Evolutionary conservation across 2,113 vertebrate genomes (phyloP), one percentile per base, ranked within the genome.

Genomic region (Aegithalos caudatus): DNA sequence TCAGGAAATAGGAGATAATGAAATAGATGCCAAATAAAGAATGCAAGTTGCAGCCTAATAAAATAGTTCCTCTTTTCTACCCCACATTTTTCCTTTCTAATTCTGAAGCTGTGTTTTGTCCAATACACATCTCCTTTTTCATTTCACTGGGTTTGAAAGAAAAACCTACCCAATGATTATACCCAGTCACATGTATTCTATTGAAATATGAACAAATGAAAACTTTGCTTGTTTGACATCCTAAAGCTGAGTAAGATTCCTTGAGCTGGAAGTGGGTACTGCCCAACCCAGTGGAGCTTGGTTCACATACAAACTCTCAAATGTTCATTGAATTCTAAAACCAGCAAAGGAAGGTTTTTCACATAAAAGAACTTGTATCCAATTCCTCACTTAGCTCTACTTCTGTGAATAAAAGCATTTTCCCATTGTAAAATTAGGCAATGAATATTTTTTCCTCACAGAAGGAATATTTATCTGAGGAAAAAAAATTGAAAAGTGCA

Each of bases 1-100:
- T 93, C 94, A 97, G 97, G 98, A 98, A 98, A 95, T 47, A 88
- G 94, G 60, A 91, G 97, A 81, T 97, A 93, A 94, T 97, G 98
- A 98, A 98, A 98, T 91, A 93, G 92, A 93, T 60, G 77, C 86
- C 94, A 86, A 88, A 62, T 40, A 74, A 84, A 96, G 87, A 92
- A 81, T 69, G 38, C 2, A 29, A 95, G 81, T 54, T 81, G 86
- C 86, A 96, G 90, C 38, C 85, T 37, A 65, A 89, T 92, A 88
- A 95, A 91, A 86, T 25, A 72, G 76, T 87, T 95, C 95, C 90
- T 71, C 94, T 94, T 97, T 96, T 67, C 92, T 96, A 83, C 44
- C 35, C 29, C n/a, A 56, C 24, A 83, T 90, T 94, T 92, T 90
- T 51, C n/a, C 85, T 90, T 96, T 88, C 77, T 91, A 37, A 11